Evolutionary conservation across 2,113 vertebrate species (phyloP).

Genomic region (Nyctibius bracteatus): DNA sequence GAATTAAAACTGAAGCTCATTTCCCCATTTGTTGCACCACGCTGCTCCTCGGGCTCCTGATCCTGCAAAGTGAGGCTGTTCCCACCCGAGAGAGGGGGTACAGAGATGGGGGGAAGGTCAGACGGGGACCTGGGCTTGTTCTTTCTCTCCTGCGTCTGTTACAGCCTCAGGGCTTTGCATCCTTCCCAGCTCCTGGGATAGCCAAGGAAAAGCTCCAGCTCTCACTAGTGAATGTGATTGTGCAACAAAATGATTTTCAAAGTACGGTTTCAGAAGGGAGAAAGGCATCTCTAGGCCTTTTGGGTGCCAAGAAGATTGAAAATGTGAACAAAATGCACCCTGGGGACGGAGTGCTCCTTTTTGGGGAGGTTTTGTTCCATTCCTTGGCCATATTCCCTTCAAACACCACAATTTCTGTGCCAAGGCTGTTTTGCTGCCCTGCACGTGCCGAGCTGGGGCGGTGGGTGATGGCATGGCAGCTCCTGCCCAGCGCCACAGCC

Average conservation of each 20-base stretch:
- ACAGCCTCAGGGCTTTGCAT: not conserved
- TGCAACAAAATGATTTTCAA: not conserved
- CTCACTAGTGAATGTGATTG: not conserved
- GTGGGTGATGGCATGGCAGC: not conserved
- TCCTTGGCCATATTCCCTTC: not conserved
- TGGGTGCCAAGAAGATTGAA: not conserved
- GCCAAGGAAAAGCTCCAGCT: not conserved
- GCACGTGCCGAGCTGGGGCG: fast-evolving
- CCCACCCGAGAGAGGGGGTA: not conserved
- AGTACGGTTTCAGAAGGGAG: not conserved
- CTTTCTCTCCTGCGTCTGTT: not conserved
- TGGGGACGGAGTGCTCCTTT: not conserved
- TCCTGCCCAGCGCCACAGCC: not conserved
- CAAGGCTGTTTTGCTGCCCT: not conserved
- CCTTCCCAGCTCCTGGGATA: not conserved
- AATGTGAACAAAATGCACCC: not conserved
- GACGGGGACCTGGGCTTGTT: not conserved
- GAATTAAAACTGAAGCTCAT: not conserved
- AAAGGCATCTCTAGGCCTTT: not conserved
- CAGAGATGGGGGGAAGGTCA: fast-evolving
- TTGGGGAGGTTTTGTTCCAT: not conserved
- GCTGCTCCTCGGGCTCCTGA: not conserved
- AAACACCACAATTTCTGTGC: fast-evolving
- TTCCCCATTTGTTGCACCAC: not conserved
- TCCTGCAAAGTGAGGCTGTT: not conserved